Percentiles rank a stretch among this genome's conserved stretches.
Evolutionary conservation across 2,888 invertebrate genomes (phyloP).

Genomic region (Tenthredo notha): DNA sequence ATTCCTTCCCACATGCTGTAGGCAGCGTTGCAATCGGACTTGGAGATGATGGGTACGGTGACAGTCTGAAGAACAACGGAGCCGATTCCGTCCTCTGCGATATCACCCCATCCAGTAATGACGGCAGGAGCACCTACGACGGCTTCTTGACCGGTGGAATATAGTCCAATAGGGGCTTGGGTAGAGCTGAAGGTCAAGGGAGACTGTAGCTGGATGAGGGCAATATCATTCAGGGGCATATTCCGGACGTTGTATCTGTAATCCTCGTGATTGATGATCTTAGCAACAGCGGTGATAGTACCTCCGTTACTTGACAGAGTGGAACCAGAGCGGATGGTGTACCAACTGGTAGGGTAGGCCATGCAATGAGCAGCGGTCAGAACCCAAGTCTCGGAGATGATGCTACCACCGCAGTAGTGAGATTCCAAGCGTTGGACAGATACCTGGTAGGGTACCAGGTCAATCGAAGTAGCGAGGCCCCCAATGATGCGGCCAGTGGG

Average conservation of each 20-base stretch:
- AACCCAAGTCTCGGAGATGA: conserved; percentile 78
- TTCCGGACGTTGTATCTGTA: conserved; percentile 69
- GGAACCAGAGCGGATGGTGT: conserved; percentile 80
- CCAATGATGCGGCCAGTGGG: conserved; percentile 77
- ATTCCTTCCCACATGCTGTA: conserved; percentile 78
- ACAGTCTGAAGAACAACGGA: conserved; percentile 78
- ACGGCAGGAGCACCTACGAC: conserved; percentile 51
- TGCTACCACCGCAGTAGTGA: conserved; percentile 81
- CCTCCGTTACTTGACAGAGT: conserved; percentile 79
- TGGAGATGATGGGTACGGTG: conserved; percentile 80
- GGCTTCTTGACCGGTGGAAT: conserved; percentile 66
- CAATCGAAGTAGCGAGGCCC: conserved; percentile 78
- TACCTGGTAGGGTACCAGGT: conserved; percentile 79
- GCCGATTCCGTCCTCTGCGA: conserved; percentile 59
- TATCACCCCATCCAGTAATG: conserved; percentile 66
- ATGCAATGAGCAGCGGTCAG: conserved; percentile 83
- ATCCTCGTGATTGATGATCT: conserved; percentile 77
- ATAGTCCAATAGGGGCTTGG: conserved; percentile 78
- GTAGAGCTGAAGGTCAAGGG: conserved; percentile 78
- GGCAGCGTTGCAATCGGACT: conserved; percentile 78
- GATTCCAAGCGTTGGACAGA: conserved; percentile 75
- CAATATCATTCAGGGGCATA: conserved; percentile 78
- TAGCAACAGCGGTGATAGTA: conserved; percentile 77
- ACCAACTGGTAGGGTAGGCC: conserved; percentile 45
- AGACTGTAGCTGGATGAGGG: conserved; percentile 79